Percentiles rank a stretch among this genome's conserved stretches.
phyloP scores from a whole-genome alignment of 1,140 invertebrate genomes.

The Drosophila oshimai region DNA sequence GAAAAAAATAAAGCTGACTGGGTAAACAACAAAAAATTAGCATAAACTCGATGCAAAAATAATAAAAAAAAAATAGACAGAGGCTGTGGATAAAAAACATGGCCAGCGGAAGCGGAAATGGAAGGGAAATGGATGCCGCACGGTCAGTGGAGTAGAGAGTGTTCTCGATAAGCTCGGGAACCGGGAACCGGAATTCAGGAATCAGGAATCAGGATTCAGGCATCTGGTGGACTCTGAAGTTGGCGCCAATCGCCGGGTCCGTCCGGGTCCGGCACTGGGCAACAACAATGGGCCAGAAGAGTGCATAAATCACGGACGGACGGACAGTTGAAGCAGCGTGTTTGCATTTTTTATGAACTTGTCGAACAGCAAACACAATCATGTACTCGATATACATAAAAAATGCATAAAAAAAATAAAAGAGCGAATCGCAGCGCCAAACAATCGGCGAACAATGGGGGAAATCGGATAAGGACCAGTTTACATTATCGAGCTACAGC shows the following conservation, averaged over 20 bases:
- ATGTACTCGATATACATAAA: constrained; percentile 75
- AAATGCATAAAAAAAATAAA: constrained; percentile 60
- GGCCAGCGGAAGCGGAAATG: constrained; percentile 46
- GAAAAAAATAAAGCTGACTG: constrained; percentile 17
- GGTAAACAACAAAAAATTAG: constrained; percentile 41
- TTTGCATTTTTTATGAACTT: constrained; percentile 80
- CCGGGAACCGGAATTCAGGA: neutral
- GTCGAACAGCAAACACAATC: constrained; percentile 66
- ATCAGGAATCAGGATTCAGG: constrained; percentile 9
- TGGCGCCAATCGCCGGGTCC: constrained; percentile 9
- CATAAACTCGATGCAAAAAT: constrained; percentile 44
- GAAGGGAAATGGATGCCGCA: constrained; percentile 66
- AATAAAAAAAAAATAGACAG: neutral
- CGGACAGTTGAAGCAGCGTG: constrained; percentile 53
- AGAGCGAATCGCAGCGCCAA: constrained; percentile 23
- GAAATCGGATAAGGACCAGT: constrained; percentile 13
- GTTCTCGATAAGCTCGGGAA: constrained; percentile 23
- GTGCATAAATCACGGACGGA: constrained; percentile 58
- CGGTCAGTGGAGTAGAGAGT: constrained; percentile 51
- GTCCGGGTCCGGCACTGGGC: neutral
- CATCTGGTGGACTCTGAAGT: constrained; percentile 10
- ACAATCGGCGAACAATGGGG: constrained; percentile 50
- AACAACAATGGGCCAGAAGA: constrained; percentile 43
- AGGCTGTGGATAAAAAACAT: constrained; percentile 17
- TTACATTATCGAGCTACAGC: constrained; percentile 4